phyloP scores from a whole-genome alignment of 2,797 vertebrate species.

The Xiphophorus birchmanni region DNA sequence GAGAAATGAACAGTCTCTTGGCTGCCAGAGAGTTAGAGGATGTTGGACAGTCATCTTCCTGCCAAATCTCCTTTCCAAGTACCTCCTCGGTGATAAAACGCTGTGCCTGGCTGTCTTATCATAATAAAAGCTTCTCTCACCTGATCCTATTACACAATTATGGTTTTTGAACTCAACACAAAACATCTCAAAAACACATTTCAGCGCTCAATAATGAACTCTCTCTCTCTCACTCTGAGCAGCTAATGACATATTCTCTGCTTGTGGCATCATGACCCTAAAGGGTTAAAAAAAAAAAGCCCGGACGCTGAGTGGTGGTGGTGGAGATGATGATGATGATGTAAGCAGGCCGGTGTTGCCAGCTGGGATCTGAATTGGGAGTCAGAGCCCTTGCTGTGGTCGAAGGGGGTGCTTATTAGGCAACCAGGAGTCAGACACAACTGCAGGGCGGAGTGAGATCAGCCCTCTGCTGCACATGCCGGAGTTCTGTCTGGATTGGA shows the following conservation, averaged over 20 bases:
- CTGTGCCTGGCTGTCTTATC: constrained; percentile 31
- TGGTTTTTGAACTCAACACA: constrained; percentile 22
- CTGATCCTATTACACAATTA: constrained; percentile 24
- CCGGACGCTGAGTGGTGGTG: constrained; percentile 42
- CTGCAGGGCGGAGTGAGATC: constrained; percentile 70
- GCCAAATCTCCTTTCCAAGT: constrained; percentile 38
- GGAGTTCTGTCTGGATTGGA: constrained; percentile 40
- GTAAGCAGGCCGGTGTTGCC: constrained; percentile 61
- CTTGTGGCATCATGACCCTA: constrained; percentile 40
- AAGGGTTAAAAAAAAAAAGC: constrained; percentile 25
- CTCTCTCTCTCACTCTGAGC: constrained; percentile 1
- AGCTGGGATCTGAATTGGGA: constrained; percentile 66
- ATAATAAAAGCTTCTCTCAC: constrained; percentile 47
- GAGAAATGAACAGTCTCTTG: constrained; percentile 43
- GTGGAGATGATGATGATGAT: constrained; percentile 54
- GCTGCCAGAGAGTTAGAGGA: constrained; percentile 9
- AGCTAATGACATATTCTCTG: constrained; percentile 35
- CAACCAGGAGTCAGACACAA: constrained; percentile 64
- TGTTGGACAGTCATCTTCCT: constrained; percentile 51
- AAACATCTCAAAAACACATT: constrained; percentile 46
- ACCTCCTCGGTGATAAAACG: constrained; percentile 35
- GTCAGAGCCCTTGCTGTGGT: constrained; percentile 64
- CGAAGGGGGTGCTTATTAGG: constrained; percentile 69
- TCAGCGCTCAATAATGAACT: constrained; percentile 32
- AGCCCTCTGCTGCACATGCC: constrained; percentile 39